A percentile compares a stretch with the other conserved stretches of the same genome.
These are phyloP conservation scores for Apodemia hepburni DNA, from an alignment of 2,888 invertebrate genomes.

Conservation along the genomic window DNA sequence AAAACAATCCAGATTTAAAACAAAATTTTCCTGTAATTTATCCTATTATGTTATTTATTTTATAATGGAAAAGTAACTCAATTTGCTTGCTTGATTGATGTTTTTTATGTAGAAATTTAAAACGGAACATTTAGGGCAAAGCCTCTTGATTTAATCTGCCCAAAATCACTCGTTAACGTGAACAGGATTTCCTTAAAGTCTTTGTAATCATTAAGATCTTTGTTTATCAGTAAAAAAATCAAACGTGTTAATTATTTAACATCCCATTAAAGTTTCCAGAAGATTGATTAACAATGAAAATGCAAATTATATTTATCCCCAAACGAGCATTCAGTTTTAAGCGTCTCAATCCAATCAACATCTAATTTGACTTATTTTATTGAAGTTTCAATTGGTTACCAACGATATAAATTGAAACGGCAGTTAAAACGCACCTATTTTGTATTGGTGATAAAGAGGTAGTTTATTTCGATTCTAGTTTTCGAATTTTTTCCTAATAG, in stretches of 20 bases:
- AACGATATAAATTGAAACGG: constrained; percentile 56
- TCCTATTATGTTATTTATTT: neutral
- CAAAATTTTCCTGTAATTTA: neutral
- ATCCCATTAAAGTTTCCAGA: constrained; percentile 67
- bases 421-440: constrained; percentile 53
- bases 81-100: neutral
- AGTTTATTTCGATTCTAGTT: constrained; percentile 56
- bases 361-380: constrained; percentile 49
- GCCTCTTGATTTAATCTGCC: constrained; percentile 32
- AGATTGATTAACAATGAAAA: constrained; percentile 62
- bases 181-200: constrained; percentile 30
- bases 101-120: neutral
- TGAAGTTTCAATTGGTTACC: constrained; percentile 45
- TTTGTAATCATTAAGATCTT: constrained; percentile 55
- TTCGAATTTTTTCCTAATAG: constrained; percentile 48
- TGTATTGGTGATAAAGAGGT: constrained; percentile 46
- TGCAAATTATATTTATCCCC: constrained; percentile 65
- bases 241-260: constrained; percentile 68
- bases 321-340: constrained; percentile 58
- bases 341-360: constrained; percentile 56
- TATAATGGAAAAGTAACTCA: neutral
- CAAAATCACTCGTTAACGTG: constrained; percentile 61
- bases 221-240: constrained; percentile 59
- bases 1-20: too few relatives aligned
- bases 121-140: neutral